Evolutionary conservation across 2,797 vertebrate species (phyloP).

Genomic region (Coregonus sp.): DNA sequence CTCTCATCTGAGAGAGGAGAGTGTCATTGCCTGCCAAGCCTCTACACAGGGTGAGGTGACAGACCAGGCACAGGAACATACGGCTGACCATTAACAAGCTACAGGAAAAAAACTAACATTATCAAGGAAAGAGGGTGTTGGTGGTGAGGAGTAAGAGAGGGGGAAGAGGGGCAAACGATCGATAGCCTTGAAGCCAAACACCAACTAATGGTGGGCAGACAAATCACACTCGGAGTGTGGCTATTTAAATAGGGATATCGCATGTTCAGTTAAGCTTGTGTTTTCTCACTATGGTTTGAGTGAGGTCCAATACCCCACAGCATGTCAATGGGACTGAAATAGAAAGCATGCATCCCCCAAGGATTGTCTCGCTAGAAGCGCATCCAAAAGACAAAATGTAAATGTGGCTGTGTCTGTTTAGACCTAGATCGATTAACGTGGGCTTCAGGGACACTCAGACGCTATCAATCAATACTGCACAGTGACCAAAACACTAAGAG

Average conservation of each 20-base stretch:
- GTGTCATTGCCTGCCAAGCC: conserved; percentile 61
- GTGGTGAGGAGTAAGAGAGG: neutral
- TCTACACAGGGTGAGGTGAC: conserved; percentile 67
- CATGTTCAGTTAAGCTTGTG: conserved; percentile 22
- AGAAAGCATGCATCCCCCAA: conserved; percentile 52
- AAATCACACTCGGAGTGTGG: conserved; percentile 44
- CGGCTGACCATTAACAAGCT: conserved; percentile 63
- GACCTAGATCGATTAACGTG: conserved; percentile 65
- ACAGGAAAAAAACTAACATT: conserved; percentile 47
- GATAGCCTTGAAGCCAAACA: conserved; percentile 55
- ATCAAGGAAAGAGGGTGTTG: conserved; percentile 26
- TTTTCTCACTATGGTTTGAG: neutral
- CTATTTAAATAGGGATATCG: conserved; percentile 38
- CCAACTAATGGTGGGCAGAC: conserved; percentile 25
- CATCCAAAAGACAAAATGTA: conserved; percentile 51
- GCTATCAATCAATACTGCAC: conserved; percentile 62
- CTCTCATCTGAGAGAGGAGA: conserved; percentile 26
- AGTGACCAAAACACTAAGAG: conserved; percentile 51
- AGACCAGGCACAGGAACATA: conserved; percentile 63
- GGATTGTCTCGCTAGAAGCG: conserved; percentile 45
- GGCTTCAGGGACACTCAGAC: conserved; percentile 52
- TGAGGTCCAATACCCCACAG: conserved; percentile 48
- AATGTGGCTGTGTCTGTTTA: conserved; percentile 51
- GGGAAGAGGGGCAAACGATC: conserved; percentile 55
- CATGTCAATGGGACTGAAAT: conserved; percentile 57